Base-by-base conservation (phyloP, 2,797 vertebrate species). In the Oreortyx pictus region DNA sequence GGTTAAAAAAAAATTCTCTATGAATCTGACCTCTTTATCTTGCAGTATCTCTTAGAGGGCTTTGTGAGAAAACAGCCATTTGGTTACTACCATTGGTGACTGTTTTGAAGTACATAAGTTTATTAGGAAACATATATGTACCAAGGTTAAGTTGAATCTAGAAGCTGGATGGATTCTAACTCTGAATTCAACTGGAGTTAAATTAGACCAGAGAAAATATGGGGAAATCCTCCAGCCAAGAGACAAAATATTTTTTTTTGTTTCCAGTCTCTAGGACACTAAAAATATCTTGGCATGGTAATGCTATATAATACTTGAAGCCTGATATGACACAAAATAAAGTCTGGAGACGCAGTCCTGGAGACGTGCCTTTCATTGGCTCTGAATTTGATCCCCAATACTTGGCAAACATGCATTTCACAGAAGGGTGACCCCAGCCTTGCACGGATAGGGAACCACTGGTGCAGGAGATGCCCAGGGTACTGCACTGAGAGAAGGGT, bases 1-100 rank as follows among this genome's bases (percentile, higher is more conserved):
- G 27, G 37, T 65, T 79, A 13, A 73, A 90, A 88, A 29, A 72
- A 81, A 74, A 14, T 25, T 77, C 54, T 17, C 14, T 27, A 39
- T 70, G 43, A 94, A 35, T 83, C 47, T 78, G 47, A 59, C 31
- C 37, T 90, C 39, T 76, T 88, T 78, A 74, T 67, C 43, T 39
- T 25, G 13, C 33, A 19, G n/a, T 35, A n/a, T 22, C 46, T 88
- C 91, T 65, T 70, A 61, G 88, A 37, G 86, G 73, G 87, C 91
- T 92, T 49, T 57, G 79, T 82, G 92, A 96, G 94, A 96, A 97
- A 96, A 84, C 84, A 94, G 74, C 61, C 78, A 91, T 95, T 96
- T 93, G 95, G 27, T 91, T 92, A 78, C 62, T 80, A 81, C 74
- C 87, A 85, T 62, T 49, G 88, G 50, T 29, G 76, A 67, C 92